Conservation (phyloP, 2,888 invertebrate species). For the Tinea trinotella region DNA sequence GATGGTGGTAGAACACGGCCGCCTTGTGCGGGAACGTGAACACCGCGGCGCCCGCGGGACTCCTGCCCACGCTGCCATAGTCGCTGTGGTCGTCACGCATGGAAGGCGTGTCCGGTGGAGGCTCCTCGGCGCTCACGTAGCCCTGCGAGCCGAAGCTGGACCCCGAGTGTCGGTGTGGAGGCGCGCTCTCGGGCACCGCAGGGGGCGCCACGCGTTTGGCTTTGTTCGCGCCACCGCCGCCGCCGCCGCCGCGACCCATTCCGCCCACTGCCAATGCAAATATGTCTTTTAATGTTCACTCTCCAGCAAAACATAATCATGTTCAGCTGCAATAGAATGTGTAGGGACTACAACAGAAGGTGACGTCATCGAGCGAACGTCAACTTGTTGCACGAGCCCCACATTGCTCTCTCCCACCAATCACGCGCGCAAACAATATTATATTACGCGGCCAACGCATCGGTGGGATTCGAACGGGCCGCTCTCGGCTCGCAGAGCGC, state of each 20-base stretch:
- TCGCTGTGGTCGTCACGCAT: conserved; percentile 75
- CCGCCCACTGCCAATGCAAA: conserved; percentile 92
- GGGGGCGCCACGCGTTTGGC: conserved; percentile 93
- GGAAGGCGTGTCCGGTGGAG: conserved; percentile 71
- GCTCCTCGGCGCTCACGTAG: conserved; percentile 84
- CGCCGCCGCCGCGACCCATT: conserved; percentile 77
- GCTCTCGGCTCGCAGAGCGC: no score
- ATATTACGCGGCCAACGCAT: no score
- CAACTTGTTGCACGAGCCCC: no score
- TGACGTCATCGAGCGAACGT: no score
- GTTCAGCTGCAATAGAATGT: no score
- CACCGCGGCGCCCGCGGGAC: conserved; percentile 79
- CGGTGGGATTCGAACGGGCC: no score
- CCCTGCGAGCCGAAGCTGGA: conserved; percentile 84
- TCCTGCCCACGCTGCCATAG: conserved; percentile 78
- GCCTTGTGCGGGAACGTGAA: conserved; percentile 79
- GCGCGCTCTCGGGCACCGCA: conserved; percentile 85
- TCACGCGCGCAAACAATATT: no score
- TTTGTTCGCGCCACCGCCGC: conserved; percentile 84
- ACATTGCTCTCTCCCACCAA: no score
- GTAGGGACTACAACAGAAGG: no score
- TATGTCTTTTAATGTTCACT: no score
- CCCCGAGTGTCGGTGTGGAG: conserved; percentile 81
- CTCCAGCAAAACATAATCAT: no score
- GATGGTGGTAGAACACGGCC: conserved; percentile 87